phyloP scores from a whole-genome alignment of 1,140 invertebrate genomes.

The Teleopsis dalmanni region DNA sequence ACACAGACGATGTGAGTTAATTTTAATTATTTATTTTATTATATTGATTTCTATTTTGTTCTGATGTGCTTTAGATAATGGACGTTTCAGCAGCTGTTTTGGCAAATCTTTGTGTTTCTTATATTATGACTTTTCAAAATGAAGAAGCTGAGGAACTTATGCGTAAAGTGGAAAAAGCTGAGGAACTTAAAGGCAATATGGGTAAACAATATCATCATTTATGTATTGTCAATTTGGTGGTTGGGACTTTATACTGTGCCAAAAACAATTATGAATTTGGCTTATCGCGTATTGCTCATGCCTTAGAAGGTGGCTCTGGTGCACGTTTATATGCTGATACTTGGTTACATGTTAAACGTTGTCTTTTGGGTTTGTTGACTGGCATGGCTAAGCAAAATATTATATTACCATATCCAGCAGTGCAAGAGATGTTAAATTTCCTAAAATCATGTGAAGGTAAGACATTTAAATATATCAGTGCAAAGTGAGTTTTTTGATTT shows the following conservation, averaged over 20 bases:
- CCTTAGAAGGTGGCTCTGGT: conserved; percentile 39
- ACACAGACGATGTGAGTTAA: conserved; percentile 77
- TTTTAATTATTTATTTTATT: not conserved
- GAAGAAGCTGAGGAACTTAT: conserved; percentile 98
- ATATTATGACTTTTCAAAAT: conserved; percentile 98
- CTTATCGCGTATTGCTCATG: conserved; percentile 76
- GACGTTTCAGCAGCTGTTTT: conserved; percentile 93
- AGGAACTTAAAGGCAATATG: conserved; percentile 85
- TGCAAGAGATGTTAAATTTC: conserved; percentile 84
- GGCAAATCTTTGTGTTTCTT: conserved; percentile 97
- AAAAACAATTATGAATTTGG: conserved; percentile 99
- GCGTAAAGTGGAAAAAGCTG: conserved; percentile 93
- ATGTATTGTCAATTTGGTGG: conserved; percentile 98
- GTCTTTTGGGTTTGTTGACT: conserved; percentile 83
- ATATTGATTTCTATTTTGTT: conserved; percentile 13
- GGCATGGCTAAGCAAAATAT: conserved; percentile 85
- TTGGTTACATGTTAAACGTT: conserved; percentile 92
- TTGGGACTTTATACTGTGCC: conserved; percentile 95
- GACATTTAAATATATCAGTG: too few relatives aligned
- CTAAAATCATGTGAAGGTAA: conserved; percentile 73
- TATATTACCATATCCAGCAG: conserved; percentile 72
- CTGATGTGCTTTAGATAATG: conserved; percentile 78
- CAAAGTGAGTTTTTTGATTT: not conserved
- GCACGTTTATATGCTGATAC: conserved; percentile 77
- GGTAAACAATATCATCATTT: conserved; percentile 95